Conservation (phyloP, 2,888 invertebrate genomes). For the Frankliniella fusca region DNA sequence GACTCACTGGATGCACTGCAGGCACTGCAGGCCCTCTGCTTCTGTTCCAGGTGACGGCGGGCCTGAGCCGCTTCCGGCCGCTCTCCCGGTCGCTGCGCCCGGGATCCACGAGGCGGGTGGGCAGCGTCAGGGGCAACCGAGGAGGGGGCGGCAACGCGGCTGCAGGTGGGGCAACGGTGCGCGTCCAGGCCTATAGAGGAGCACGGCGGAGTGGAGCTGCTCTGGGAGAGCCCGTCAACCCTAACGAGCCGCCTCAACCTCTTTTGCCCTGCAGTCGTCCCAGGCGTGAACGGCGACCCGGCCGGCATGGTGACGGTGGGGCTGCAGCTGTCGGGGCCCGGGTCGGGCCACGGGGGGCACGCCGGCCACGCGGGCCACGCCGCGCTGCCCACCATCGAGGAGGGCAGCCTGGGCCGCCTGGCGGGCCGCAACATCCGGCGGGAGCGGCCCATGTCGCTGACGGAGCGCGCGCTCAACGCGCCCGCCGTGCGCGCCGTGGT, state of each 20-base stretch:
- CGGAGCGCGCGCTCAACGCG: conserved; percentile 51
- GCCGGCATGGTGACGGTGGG: no score
- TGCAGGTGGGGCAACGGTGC: conserved; percentile 19
- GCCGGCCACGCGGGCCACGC: conserved; percentile 28
- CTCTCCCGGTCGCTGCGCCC: conserved; percentile 46
- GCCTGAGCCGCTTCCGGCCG: conserved; percentile 47
- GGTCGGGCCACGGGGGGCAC: neutral
- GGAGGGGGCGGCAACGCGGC: neutral
- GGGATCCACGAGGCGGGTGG: conserved; percentile 32
- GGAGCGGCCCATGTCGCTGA: conserved; percentile 48
- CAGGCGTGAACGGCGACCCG: neutral
- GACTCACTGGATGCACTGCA: no score
- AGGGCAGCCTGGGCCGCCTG: conserved; percentile 39
- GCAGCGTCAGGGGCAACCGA: conserved; percentile 31
- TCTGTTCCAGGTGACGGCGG: conserved; percentile 40
- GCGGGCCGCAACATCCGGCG: conserved; percentile 29
- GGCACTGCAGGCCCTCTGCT: neutral
- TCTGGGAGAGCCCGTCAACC: neutral
- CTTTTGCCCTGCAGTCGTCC: neutral
- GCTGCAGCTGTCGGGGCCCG: neutral
- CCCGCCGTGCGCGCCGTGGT: conserved; percentile 50
- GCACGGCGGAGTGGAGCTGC: neutral
- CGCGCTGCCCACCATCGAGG: conserved; percentile 48
- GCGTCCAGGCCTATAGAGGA: neutral
- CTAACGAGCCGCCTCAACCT: neutral